Percentiles rank a stretch among this genome's conserved stretches.
Conservation (phyloP, 1,140 invertebrate genomes). For the Varroa destructor region DNA sequence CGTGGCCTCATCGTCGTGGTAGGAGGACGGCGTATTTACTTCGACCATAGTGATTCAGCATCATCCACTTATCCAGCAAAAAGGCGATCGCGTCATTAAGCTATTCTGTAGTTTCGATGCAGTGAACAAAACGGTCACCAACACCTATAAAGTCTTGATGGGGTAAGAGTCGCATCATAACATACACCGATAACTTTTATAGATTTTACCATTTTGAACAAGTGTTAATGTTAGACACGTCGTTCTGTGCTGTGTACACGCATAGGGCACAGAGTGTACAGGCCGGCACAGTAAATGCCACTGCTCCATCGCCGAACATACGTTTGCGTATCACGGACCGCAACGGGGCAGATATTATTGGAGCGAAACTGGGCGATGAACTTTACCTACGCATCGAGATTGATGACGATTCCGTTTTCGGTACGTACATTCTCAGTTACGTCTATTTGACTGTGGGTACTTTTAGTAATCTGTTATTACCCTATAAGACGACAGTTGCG, state of each 20-base stretch:
- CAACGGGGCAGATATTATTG: constrained; percentile 39
- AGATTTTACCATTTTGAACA: neutral
- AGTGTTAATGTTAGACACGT: neutral
- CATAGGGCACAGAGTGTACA: constrained; percentile 33
- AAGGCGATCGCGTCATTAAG: constrained; percentile 47
- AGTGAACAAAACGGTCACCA: constrained; percentile 41
- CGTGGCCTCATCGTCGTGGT: neutral
- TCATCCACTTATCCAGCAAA: constrained; percentile 49
- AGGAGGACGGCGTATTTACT: constrained; percentile 38
- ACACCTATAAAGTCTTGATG: constrained; percentile 38
- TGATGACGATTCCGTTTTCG: constrained; percentile 36
- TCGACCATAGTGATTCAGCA: constrained; percentile 49
- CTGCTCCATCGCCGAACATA: constrained; percentile 40
- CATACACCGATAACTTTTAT: neutral
- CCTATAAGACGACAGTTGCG: too few relatives aligned
- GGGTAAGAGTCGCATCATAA: constrained; percentile 36
- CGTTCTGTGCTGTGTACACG: neutral
- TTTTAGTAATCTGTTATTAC: too few relatives aligned
- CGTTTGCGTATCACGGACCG: constrained; percentile 39
- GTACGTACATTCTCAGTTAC: constrained; percentile 9
- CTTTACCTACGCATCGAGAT: constrained; percentile 40
- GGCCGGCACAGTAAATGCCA: constrained; percentile 40
- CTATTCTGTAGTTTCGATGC: constrained; percentile 45
- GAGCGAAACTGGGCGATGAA: constrained; percentile 39
- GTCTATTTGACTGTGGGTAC: neutral